Evolutionary conservation across 2,797 vertebrate genomes (phyloP), one percentile per base, ranked within the genome.

Genomic region (Sebastes umbrosus): DNA sequence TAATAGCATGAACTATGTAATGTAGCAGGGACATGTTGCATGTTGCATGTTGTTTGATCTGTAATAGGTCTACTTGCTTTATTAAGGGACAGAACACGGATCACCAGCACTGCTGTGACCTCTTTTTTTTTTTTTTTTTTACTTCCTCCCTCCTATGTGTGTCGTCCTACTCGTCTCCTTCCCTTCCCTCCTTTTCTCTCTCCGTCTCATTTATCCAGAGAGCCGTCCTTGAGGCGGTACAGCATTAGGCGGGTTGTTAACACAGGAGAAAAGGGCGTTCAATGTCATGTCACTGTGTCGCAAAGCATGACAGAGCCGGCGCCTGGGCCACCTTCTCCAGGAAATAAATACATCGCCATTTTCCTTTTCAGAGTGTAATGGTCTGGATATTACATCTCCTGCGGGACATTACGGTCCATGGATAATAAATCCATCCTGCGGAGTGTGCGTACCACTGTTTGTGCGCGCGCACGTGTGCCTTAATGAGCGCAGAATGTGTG

Each of bases 321-420:
- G 80, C 82, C 85, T 9, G 32, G 75, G 84, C 88, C 79, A 75
- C 93, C 88, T 84, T 87, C 82, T 82, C 36, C 3, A 75, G 88
- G 87, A 94, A 94, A 95, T 95, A 95, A 95, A 94, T 92, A 94
- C 88, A 88, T 86, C 50, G 84, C 89, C 88, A 83, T 92, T 88
- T 90, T 90, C 90, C 86, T 92, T 89, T 91, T 88, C 69, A 84
- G 79, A 82, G 90, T 70, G 91, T 92, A 94, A 94, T 95, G 93
- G 92, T 90, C 90, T 94, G 92, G 91, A 94, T 95, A 94, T 95
- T 94, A 94, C 92, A 88, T 91, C 88, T 94, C 93, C 88, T 85
- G 79, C 88, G 92, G 94, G 93, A 91, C 88, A 92, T 93, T 92
- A 94, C 67, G 65, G 87, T 78, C 86, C 83, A 82, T 22, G 74